Evolutionary conservation across 35 echinoderm and acorn worm genomes (phyloP).

Genomic region (Heliocidaris tuberculata): DNA sequence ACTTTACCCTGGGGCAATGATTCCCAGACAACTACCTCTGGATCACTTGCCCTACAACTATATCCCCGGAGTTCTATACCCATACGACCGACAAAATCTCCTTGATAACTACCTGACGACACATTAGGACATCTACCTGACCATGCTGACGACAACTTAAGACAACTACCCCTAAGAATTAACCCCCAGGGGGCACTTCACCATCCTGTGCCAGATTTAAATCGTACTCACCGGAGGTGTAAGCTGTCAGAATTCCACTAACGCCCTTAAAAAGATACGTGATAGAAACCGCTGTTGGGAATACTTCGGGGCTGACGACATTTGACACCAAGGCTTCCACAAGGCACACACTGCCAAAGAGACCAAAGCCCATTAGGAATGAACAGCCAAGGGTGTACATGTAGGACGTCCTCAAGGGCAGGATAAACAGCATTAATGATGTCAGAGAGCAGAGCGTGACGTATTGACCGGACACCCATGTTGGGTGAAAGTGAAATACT

Average conservation of each 20-base stretch:
- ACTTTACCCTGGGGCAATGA: no score
- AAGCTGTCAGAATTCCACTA: not conserved
- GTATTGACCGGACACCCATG: not conserved
- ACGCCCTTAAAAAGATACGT: not conserved
- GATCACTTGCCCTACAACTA: no score
- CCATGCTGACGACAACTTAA: no score
- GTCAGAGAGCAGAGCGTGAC: not conserved
- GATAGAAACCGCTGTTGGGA: not conserved
- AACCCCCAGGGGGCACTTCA: no score
- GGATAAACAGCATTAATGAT: not conserved
- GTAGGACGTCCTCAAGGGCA: conserved; percentile 25
- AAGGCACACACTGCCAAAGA: not conserved
- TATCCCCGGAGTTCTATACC: no score
- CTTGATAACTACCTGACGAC: no score
- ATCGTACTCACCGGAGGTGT: not conserved
- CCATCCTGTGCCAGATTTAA: no score
- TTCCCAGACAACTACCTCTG: no score
- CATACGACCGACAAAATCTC: no score
- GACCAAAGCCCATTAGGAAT: not conserved
- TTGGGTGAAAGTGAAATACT: not conserved
- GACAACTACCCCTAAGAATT: no score
- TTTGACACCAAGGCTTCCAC: not conserved
- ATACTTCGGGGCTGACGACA: not conserved
- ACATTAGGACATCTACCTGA: no score
- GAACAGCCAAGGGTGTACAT: not conserved